Base-by-base conservation (phyloP, 2,113 vertebrate species). In the Scalopus aquaticus region DNA sequence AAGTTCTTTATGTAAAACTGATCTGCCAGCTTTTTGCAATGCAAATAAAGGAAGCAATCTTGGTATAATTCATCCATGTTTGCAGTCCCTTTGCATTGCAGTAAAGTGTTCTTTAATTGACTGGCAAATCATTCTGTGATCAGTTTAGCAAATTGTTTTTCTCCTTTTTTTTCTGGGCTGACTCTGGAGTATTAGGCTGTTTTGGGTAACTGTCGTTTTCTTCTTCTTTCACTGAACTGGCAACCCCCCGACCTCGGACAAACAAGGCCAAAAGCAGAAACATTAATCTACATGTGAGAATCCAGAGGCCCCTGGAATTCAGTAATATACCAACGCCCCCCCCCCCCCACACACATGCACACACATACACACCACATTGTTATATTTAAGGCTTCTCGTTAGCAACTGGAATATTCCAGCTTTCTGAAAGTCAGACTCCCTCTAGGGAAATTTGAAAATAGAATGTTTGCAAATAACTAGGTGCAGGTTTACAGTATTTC, bases 31-130 rank as follows among this genome's bases (percentile, higher is more conserved):
- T 65, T 79, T 64, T 95, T 54, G 37, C 69, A 88, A 65, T 94
- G 79, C 74, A 95, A 84, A 96, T 94, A 76, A 78, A 95, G 64
- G 24, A 83, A 84, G 49, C 72, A 72, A n/a, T 85, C 60, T 90
- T 60, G 39, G 54, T 72, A n/a, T 46, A 93, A 94, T 88, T 91
- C 39, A 82, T 89, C 72, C 76, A 64, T 56, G 6, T 96, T 78
- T 93, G 24, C 95, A 93, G 95, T 87, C 24, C 73, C 60, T 35
- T 74, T 83, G n/a, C 82, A 83, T 58, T 70, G 54, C 60, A 44
- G 54, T 20, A 39, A 93, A 91, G 54, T 60, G 72, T 82, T 96
- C 78, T 89, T 93, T 96, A 92, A 92, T 96, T 95, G 94, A 83
- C 85, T 86, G 70, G 86, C 80, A 94, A 95, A 94, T 89, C 58